Conservation (phyloP, 2,888 invertebrate species). For the Drosophila borborema region DNA sequence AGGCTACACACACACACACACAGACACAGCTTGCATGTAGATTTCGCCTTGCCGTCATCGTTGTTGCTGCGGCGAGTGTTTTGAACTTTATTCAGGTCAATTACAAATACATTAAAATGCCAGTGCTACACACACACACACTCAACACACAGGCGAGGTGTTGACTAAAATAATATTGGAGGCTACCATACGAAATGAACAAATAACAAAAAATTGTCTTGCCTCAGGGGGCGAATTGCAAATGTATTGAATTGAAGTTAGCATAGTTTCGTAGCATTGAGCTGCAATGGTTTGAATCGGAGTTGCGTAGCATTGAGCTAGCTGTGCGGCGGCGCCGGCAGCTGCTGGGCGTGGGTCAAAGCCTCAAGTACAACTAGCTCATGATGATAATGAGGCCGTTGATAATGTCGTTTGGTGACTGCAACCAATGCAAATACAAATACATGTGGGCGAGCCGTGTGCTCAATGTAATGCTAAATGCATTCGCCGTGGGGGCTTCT, state of each 20-base stretch:
- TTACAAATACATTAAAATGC: constrained; percentile 83
- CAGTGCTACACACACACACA: constrained; percentile 60
- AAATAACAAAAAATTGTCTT: constrained; percentile 43
- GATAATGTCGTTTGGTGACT: constrained; percentile 27
- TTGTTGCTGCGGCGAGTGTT: constrained; percentile 73
- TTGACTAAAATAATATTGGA: constrained; percentile 82
- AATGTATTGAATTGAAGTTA: constrained; percentile 23
- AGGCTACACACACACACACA: constrained; percentile 64
- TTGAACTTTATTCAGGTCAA: constrained; percentile 85
- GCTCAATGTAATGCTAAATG: constrained; percentile 10
- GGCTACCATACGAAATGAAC: constrained; percentile 60
- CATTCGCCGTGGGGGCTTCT: constrained; percentile 13
- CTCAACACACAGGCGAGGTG: constrained; percentile 51
- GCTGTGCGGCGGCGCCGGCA: neutral
- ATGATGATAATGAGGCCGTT: constrained; percentile 42
- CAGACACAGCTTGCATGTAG: constrained; percentile 67
- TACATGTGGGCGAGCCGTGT: constrained; percentile 33
- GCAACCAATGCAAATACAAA: constrained; percentile 7
- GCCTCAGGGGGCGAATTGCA: constrained; percentile 19
- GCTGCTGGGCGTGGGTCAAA: constrained; percentile 26
- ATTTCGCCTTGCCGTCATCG: constrained; percentile 75
- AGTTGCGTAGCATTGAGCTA: neutral
- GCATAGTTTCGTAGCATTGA: neutral
- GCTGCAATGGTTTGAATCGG: neutral
- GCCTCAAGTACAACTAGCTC: constrained; percentile 71